These are phyloP conservation scores for Teleiodes luculella DNA, from an alignment of 2,888 invertebrate species.

Conservation along the genomic window DNA sequence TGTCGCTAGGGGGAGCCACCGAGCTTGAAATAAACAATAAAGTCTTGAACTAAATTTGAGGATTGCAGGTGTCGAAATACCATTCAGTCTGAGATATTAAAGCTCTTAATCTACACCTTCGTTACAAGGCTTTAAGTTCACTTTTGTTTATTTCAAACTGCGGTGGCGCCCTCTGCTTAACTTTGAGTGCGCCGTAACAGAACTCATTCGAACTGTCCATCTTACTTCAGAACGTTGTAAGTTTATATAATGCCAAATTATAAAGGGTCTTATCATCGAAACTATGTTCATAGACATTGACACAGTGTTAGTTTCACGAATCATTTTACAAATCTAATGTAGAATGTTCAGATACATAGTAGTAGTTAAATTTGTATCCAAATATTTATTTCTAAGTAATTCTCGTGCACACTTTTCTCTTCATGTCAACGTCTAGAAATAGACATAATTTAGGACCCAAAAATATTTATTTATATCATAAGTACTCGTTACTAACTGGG, in stretches of 20 bases:
- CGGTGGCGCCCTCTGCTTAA: too few relatives aligned
- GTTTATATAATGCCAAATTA: slow-evolving; percentile 15
- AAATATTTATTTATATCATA: slow-evolving; percentile 12
- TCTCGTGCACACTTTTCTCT: too few relatives aligned
- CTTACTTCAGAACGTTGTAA: slow-evolving; percentile 14
- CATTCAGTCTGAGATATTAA: too few relatives aligned
- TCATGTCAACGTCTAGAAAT: not conserved
- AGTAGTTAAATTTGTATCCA: not conserved
- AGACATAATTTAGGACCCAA: slow-evolving; percentile 5
- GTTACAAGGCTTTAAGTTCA: too few relatives aligned
- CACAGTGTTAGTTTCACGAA: not conserved
- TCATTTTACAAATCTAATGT: not conserved
- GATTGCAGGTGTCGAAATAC: slow-evolving; percentile 18
- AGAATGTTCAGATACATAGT: not conserved
- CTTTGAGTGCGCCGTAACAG: too few relatives aligned
- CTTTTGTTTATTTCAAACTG: too few relatives aligned
- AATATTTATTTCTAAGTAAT: too few relatives aligned
- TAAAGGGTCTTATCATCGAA: not conserved
- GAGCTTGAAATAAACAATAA: too few relatives aligned
- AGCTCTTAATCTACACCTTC: too few relatives aligned
- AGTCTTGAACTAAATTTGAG: slow-evolving; percentile 24
- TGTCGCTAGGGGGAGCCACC: too few relatives aligned
- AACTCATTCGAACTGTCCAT: not conserved
- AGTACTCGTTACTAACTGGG: slow-evolving; percentile 17
- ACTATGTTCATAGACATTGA: not conserved